Percentiles rank a stretch among this genome's conserved stretches.
Conservation (phyloP, 2,888 invertebrate species). For the Ophion slaviceki region DNA sequence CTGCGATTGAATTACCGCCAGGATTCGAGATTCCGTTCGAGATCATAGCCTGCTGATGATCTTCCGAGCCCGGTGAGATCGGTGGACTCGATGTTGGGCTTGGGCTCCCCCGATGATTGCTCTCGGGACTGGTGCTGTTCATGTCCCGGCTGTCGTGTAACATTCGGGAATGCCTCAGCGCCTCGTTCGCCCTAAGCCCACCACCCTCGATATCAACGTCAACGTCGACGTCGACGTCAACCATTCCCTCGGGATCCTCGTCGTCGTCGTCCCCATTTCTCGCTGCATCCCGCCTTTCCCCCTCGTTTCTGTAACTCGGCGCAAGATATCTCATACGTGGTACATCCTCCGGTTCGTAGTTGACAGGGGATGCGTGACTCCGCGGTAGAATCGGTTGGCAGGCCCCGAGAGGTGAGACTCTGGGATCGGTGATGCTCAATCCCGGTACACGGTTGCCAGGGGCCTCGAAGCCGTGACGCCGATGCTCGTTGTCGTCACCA, state of each 20-base stretch:
- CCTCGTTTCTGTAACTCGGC: constrained; percentile 49
- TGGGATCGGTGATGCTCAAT: constrained; percentile 41
- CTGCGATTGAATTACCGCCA: constrained; percentile 73
- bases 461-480: constrained; percentile 31
- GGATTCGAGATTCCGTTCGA: constrained; percentile 77
- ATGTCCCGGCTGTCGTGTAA: constrained; percentile 82
- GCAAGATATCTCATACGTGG: constrained; percentile 48
- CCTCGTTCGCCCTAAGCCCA: constrained; percentile 77
- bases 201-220: constrained; percentile 74
- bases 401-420: constrained; percentile 62
- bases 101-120: constrained; percentile 85
- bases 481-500: constrained; percentile 23
- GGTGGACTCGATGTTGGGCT: constrained; percentile 90
- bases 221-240: constrained; percentile 71
- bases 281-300: constrained; percentile 21
- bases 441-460: constrained; percentile 21
- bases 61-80: constrained; percentile 94
- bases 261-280: constrained; percentile 51
- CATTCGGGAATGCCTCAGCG: constrained; percentile 66
- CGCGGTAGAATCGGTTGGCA: constrained; percentile 22
- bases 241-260: constrained; percentile 76
- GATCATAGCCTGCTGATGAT: constrained; percentile 81
- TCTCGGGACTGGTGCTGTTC: constrained; percentile 85
- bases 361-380: constrained; percentile 11
- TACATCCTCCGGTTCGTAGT: constrained; percentile 57